Percentiles rank a stretch among this genome's conserved stretches.
Evolutionary conservation across 2,888 invertebrate species (phyloP).

Genomic region (Mylabris sibirica): DNA sequence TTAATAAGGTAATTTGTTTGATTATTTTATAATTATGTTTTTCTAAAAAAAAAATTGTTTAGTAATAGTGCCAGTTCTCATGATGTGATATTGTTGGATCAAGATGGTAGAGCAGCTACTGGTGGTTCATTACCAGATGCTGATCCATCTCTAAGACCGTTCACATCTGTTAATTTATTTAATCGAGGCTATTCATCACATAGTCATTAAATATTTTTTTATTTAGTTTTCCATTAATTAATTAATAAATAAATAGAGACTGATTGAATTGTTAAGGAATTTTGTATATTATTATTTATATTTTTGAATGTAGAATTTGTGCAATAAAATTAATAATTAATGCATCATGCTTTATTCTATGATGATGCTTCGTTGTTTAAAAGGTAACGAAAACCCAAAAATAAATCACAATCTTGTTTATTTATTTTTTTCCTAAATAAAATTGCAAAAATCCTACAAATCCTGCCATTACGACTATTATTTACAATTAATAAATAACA

Average conservation of each 20-base stretch:
- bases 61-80: conserved; percentile 52
- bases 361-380: too few species aligned
- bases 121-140: conserved; percentile 50
- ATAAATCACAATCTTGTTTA: neutral
- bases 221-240: neutral
- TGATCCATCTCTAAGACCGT: conserved; percentile 56
- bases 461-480: neutral
- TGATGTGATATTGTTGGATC: conserved; percentile 48
- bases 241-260: neutral
- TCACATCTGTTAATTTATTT: conserved; percentile 55
- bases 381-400: too few species aligned
- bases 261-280: neutral
- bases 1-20: conserved; percentile 43
- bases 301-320: neutral
- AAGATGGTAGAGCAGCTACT: conserved; percentile 45
- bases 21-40: conserved; percentile 7
- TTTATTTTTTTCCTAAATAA: neutral
- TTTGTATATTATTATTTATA: neutral
- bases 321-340: neutral
- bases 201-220: conserved; percentile 23
- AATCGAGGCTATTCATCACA: conserved; percentile 44
- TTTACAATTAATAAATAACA: neutral
- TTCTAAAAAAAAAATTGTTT: neutral
- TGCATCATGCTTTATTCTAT: too few species aligned
- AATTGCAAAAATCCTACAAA: neutral